phyloP scores from a whole-genome alignment of 2,113 vertebrate species.

The Hippocampus abdominalis region DNA sequence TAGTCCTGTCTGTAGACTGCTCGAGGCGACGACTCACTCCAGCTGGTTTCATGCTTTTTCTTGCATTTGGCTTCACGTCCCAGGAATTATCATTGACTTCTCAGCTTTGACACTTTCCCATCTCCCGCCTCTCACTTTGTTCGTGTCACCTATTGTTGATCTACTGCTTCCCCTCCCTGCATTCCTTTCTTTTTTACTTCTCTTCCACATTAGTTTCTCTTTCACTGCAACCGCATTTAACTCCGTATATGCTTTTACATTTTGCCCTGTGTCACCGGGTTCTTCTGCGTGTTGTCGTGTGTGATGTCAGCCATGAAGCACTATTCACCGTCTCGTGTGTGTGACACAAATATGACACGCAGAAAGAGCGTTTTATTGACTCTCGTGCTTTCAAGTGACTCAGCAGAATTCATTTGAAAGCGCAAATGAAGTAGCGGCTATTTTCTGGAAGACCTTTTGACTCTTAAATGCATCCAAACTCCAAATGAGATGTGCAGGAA shows the following conservation, averaged over 20 bases:
- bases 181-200: not conserved
- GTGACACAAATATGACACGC: slow-evolving; percentile 31
- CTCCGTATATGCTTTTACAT: not conserved
- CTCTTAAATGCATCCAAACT: not conserved
- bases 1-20: not conserved
- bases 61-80: slow-evolving; percentile 8
- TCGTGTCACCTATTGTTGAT: not conserved
- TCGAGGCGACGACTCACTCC: slow-evolving; percentile 23
- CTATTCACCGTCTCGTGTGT: not conserved
- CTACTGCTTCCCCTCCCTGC: not conserved
- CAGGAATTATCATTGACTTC: not conserved
- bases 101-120: slow-evolving; percentile 17
- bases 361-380: not conserved
- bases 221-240: not conserved
- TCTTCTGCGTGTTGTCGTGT: not conserved
- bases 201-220: not conserved
- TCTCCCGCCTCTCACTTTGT: not conserved
- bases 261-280: not conserved
- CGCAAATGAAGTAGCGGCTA: slow-evolving; percentile 17
- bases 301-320: not conserved
- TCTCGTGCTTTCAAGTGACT: slow-evolving; percentile 38
- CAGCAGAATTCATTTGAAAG: slow-evolving; percentile 11
- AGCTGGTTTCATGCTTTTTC: slow-evolving; percentile 42
- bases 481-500: slow-evolving; percentile 6
- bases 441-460: slow-evolving; percentile 36